Base-by-base conservation (phyloP, 2,888 invertebrate species). In the Labia minor region DNA sequence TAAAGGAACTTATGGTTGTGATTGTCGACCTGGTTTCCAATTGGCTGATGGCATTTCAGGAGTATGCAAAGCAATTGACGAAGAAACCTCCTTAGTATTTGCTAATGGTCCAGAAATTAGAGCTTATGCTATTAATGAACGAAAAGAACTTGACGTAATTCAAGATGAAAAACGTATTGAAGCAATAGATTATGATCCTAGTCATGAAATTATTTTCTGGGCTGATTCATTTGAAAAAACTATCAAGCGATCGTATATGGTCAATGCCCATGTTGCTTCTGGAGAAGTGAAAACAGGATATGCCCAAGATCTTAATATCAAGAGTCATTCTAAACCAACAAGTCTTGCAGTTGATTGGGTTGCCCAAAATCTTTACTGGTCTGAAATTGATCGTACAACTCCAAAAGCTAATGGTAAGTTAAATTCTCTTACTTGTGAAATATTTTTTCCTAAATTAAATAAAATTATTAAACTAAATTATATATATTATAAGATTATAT, bases 291-390 rank as follows among this genome's bases (percentile, higher is more conserved):
- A 90, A 79, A 65, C 67, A 19, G 92, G 93, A 67, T 87, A 83
- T 74, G 90, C 93, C 0, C 96, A 96, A 76, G 91, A 94, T 76
- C 80, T 96, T 26, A 87, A 90, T 72, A 88, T 92, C 80, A 88
- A 88, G 71, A 77, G 79, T 77, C 87, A 86, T 72, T 85, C 88
- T 0, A 92, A 89, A 76, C 95, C 95, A 0, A 90, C 92, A 0
- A 91, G 92, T 0, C 78, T 99, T 0, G 91, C 96, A 0, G 86
- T 97, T 0, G 98, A 98, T 78, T 97, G 96, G 89, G 82, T 95
- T 18, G 92, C 90, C 4, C 90, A 90, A 69, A 96, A 96, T 77
- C 79, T 97, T 0, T 97, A 95, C 78, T 97, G 95, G 95, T 89
- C 94, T 0, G 96, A 96, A 76, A 84, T 85, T 0, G 89, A 91